Conservation (phyloP, 1,140 invertebrate species). For the Bicyclus anynana region DNA sequence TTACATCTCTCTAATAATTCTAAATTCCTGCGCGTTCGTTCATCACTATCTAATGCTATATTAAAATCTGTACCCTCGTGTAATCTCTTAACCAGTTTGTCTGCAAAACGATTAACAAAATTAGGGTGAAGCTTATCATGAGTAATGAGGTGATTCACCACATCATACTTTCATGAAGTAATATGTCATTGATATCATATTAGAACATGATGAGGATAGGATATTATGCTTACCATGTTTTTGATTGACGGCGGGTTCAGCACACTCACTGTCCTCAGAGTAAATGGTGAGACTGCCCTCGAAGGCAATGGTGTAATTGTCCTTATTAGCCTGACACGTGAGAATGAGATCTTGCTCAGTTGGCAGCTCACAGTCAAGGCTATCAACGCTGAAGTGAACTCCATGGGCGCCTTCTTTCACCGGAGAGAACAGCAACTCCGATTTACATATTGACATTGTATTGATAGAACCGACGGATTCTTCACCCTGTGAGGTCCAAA, state of each 20-base stretch:
- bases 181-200: conserved; percentile 28
- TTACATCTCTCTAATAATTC: conserved; percentile 75
- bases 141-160: conserved; percentile 35
- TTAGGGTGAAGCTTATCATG: conserved; percentile 40
- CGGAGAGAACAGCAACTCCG: conserved; percentile 93
- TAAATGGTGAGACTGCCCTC: conserved; percentile 92
- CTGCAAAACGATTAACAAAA: conserved; percentile 51
- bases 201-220: not conserved
- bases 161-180: not conserved
- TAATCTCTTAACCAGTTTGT: conserved; percentile 70
- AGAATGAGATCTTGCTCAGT: conserved; percentile 89
- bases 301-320: conserved; percentile 96
- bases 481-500: conserved; percentile 78
- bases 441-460: conserved; percentile 92
- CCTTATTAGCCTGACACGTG: conserved; percentile 93
- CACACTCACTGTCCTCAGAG: conserved; percentile 85
- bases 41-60: conserved; percentile 69
- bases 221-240: conserved; percentile 51
- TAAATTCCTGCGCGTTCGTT: conserved; percentile 76
- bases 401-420: conserved; percentile 86
- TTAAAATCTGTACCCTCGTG: too few species aligned
- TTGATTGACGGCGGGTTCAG: conserved; percentile 68
- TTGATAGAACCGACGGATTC: conserved; percentile 86
- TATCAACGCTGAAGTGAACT: conserved; percentile 92
- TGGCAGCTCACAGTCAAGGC: conserved; percentile 89